Percentiles rank a stretch among this genome's conserved stretches.
These are phyloP conservation scores for Morelia viridis DNA, from an alignment of 2,797 vertebrate genomes.

Conservation along the genomic window DNA sequence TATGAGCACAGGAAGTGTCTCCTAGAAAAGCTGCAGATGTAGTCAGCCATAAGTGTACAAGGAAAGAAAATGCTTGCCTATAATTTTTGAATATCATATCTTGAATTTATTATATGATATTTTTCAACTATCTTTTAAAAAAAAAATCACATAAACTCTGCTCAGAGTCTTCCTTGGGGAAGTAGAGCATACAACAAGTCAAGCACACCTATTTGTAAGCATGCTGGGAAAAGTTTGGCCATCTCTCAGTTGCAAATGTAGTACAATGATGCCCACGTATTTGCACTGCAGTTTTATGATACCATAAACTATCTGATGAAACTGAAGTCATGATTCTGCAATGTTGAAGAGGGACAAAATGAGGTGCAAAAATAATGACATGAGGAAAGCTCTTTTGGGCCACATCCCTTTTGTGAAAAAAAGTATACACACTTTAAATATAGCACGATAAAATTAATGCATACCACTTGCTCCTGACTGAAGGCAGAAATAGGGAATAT, in stretches of 20 bases:
- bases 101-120: slow-evolving; percentile 67
- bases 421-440: background rate
- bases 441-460: background rate
- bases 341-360: background rate
- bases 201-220: slow-evolving; percentile 59
- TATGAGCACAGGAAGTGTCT: slow-evolving; percentile 30
- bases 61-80: slow-evolving; percentile 59
- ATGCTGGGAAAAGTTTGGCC: slow-evolving; percentile 41
- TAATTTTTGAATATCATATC: slow-evolving; percentile 69
- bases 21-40: slow-evolving; percentile 50
- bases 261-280: slow-evolving; percentile 14
- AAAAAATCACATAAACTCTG: slow-evolving; percentile 69
- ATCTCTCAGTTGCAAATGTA: slow-evolving; percentile 22
- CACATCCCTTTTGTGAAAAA: too few species aligned
- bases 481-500: too few species aligned
- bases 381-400: background rate
- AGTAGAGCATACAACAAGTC: slow-evolving; percentile 59
- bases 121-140: slow-evolving; percentile 68
- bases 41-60: slow-evolving; percentile 62
- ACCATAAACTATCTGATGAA: background rate
- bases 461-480: background rate
- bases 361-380: background rate
- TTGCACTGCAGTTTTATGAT: background rate
- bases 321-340: background rate
- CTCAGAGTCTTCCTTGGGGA: slow-evolving; percentile 56